A percentile compares a stretch with the other conserved stretches of the same genome.
These are phyloP conservation scores for Nycticryphes semicollaris DNA, from an alignment of 2,113 vertebrate species.

Conservation along the genomic window DNA sequence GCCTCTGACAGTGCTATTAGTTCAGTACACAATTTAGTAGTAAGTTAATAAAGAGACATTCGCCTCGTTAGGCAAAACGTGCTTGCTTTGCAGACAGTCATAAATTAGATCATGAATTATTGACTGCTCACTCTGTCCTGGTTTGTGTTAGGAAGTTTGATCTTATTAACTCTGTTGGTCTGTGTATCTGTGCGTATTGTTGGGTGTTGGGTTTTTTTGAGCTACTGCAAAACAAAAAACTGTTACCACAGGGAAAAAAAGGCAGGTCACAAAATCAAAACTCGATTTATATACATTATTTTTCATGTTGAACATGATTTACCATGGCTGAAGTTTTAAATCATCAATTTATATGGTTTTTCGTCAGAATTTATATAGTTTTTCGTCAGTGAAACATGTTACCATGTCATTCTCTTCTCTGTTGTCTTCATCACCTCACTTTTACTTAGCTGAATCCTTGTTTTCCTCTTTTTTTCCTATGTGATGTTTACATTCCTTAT, in stretches of 20 bases:
- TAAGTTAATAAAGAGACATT: conserved; percentile 62
- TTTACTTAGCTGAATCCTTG: neutral
- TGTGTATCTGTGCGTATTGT: neutral
- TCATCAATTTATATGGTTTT: neutral
- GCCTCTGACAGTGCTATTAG: conserved; percentile 49
- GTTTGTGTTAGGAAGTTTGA: conserved; percentile 41
- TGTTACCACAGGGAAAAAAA: neutral
- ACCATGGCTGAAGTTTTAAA: neutral
- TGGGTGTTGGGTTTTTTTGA: neutral
- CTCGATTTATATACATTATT: neutral
- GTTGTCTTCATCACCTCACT: neutral
- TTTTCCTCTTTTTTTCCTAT: neutral
- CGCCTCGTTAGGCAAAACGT: conserved; percentile 31
- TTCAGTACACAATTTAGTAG: conserved; percentile 55
- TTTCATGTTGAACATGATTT: neutral
- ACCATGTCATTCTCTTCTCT: neutral
- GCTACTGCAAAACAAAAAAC: neutral
- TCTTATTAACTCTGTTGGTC: conserved; percentile 21
- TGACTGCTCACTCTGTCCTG: conserved; percentile 17
- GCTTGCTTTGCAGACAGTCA: conserved; percentile 49
- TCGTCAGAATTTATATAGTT: neutral
- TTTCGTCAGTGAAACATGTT: neutral
- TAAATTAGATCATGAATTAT: conserved; percentile 57
- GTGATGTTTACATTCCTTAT: neutral
- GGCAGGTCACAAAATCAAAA: neutral